A percentile compares a stretch with the other conserved stretches of the same genome.
Evolutionary conservation across 2,797 vertebrate species (phyloP).

Genomic region (Eidolon dupreanum): DNA sequence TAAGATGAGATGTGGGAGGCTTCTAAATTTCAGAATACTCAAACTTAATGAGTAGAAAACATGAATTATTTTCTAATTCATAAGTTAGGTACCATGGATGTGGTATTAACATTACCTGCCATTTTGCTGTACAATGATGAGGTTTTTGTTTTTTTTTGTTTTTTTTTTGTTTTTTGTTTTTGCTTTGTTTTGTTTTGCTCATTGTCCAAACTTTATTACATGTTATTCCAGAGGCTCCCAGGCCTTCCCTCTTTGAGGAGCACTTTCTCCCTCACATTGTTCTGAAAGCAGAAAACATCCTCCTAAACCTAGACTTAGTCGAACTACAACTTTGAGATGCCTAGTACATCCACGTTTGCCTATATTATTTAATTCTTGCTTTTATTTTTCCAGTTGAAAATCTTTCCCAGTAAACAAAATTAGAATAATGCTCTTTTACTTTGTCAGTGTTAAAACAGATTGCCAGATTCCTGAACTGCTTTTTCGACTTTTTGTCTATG

Average conservation of each 20-base stretch:
- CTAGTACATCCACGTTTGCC: neutral
- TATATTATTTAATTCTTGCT: neutral
- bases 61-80: neutral
- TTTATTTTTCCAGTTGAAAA: neutral
- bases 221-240: neutral
- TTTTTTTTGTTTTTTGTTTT: no score
- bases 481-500: neutral
- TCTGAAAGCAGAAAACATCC: neutral
- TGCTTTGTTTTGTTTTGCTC: no score
- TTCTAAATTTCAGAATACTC: neutral
- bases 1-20: neutral
- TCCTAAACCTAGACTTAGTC: fast-evolving
- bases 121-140: neutral
- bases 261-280: neutral
- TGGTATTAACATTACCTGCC: neutral
- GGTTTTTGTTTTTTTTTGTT: neutral
- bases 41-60: neutral
- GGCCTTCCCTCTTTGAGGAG: fast-evolving
- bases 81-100: neutral
- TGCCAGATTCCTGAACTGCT: neutral
- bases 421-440: neutral
- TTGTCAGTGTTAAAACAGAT: neutral
- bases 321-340: neutral
- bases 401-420: neutral
- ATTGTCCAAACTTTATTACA: no score